Conservation (phyloP, 2,113 vertebrate species). For the Sinocyclocheilus rhinocerous region DNA sequence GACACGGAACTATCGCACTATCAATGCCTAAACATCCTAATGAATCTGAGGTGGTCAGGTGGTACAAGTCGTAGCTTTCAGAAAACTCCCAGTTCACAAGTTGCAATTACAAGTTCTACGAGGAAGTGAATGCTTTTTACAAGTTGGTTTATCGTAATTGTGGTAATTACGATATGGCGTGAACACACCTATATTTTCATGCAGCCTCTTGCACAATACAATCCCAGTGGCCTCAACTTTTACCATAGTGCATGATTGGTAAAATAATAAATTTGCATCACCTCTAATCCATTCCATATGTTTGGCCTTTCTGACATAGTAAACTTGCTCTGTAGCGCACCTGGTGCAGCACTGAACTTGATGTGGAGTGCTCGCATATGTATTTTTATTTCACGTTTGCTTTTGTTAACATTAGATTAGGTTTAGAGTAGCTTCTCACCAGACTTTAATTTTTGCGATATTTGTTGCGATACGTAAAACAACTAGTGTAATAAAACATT, state of each 20-base stretch:
- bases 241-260: background rate
- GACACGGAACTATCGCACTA: too few species aligned
- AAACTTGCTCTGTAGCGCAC: background rate
- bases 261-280: background rate
- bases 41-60: too few species aligned
- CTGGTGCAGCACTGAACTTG: background rate
- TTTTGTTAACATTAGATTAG: background rate
- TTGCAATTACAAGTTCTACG: too few species aligned
- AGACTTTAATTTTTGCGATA: background rate
- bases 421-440: background rate
- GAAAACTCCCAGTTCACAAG: too few species aligned
- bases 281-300: background rate
- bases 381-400: background rate
- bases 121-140: too few species aligned
- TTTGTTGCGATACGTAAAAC: background rate
- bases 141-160: too few species aligned
- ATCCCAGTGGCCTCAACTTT: background rate
- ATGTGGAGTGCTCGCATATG: background rate
- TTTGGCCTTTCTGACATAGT: background rate
- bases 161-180: too few species aligned
- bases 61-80: too few species aligned
- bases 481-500: background rate
- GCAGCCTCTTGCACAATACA: background rate
- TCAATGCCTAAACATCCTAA: too few species aligned
- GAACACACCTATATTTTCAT: too few species aligned